These are phyloP conservation scores for Cephalopholis sonnerati DNA, from an alignment of 2,113 vertebrate species.

Conservation along the genomic window DNA sequence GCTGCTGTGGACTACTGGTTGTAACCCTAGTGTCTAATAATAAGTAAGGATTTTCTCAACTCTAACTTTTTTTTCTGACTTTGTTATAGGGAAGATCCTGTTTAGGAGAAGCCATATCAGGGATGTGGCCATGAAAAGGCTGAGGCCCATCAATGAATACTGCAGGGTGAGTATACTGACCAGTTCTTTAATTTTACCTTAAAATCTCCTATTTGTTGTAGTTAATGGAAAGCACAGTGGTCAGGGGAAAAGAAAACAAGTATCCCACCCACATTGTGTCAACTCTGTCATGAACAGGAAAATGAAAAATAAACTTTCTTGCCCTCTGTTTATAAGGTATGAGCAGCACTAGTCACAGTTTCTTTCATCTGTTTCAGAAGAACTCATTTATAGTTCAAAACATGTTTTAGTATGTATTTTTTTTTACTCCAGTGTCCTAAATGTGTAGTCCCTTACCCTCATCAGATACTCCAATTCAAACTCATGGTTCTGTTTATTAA, in stretches of 20 bases:
- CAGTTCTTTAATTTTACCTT: background rate
- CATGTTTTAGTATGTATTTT: background rate
- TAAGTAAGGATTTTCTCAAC: background rate
- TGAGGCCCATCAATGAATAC: constrained; percentile 97
- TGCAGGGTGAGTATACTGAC: constrained; percentile 90
- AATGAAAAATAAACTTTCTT: constrained; percentile 24
- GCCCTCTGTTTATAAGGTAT: background rate
- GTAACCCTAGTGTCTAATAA: background rate
- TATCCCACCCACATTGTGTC: background rate
- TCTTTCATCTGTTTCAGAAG: constrained; percentile 1
- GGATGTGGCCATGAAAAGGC: constrained; percentile 96
- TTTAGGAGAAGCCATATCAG: constrained; percentile 97
- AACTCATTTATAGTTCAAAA: background rate
- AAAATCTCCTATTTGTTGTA: background rate
- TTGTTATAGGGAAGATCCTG: constrained; percentile 94
- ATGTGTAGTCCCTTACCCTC: background rate
- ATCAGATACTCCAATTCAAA: background rate
- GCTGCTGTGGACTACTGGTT: background rate
- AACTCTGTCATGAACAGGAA: constrained; percentile 6
- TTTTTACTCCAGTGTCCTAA: background rate
- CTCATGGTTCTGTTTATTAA: background rate
- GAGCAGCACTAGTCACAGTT: background rate
- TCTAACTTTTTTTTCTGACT: constrained; percentile 24
- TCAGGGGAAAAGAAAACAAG: constrained; percentile 1
- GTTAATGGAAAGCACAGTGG: background rate